These are phyloP conservation scores for Hecatera dysodea DNA, from an alignment of 2,888 invertebrate species.

Conservation along the genomic window DNA sequence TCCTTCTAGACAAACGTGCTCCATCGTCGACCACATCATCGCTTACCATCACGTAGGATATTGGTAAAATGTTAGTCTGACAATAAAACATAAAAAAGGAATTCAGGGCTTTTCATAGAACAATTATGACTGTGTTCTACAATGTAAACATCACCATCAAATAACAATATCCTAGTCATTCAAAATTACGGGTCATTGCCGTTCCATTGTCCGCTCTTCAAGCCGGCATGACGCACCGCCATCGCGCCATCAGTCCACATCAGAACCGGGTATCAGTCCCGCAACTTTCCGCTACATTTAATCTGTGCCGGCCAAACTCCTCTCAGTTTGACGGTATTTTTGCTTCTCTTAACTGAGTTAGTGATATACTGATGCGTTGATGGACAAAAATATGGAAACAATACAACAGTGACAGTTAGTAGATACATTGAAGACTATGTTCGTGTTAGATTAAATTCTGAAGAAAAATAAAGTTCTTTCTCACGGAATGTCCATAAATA, in stretches of 20 bases:
- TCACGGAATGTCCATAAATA: no score
- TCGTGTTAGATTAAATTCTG: neutral
- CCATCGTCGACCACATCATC: no score
- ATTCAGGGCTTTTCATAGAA: no score
- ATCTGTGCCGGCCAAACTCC: slow-evolving; percentile 26
- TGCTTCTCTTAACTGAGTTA: neutral
- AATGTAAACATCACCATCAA: neutral
- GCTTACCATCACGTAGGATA: no score
- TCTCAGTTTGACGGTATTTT: neutral
- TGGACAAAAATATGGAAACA: no score
- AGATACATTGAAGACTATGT: neutral
- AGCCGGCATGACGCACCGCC: slow-evolving; percentile 21
- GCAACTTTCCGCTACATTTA: slow-evolving; percentile 62
- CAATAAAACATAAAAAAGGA: no score
- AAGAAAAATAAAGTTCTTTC: no score
- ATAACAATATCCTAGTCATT: slow-evolving; percentile 1
- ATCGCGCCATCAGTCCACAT: slow-evolving; percentile 40
- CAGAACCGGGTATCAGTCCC: slow-evolving; percentile 15
- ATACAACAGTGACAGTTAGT: no score
- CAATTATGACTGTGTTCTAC: no score
- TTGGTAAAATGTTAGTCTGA: no score
- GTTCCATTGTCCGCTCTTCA: slow-evolving; percentile 30
- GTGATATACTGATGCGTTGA: neutral
- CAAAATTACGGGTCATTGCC: slow-evolving; percentile 41
- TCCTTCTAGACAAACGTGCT: no score